phyloP scores from a whole-genome alignment of 2,888 invertebrate genomes.

The Xestobium rufovillosum region DNA sequence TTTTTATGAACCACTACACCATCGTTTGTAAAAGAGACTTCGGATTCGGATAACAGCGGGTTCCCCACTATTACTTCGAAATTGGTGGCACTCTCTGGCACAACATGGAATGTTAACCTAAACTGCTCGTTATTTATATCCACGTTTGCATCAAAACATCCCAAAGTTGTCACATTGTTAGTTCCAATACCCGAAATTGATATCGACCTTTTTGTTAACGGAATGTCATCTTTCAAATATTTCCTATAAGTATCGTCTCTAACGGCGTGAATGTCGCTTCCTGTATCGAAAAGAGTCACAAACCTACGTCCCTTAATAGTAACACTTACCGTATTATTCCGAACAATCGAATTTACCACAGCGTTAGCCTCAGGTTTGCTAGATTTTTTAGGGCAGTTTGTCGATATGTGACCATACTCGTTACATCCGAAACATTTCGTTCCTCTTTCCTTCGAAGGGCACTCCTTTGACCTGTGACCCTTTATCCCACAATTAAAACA shows the following conservation, averaged over 20 bases:
- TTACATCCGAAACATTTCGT: slow-evolving; percentile 9
- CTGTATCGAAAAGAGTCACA: slow-evolving; percentile 20
- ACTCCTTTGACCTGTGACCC: slow-evolving; percentile 9
- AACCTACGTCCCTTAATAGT: slow-evolving; percentile 10
- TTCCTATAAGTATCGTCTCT: slow-evolving; percentile 18
- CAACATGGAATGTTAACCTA: slow-evolving; percentile 17
- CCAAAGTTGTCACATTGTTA: slow-evolving; percentile 17
- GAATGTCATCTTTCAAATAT: slow-evolving; percentile 11
- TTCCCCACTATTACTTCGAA: slow-evolving; percentile 18
- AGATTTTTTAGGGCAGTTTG: slow-evolving; percentile 5
- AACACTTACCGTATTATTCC: slow-evolving; percentile 14
- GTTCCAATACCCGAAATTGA: slow-evolving; percentile 15
- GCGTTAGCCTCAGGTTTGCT: not conserved
- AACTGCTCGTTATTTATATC: slow-evolving; percentile 16
- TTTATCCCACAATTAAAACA: slow-evolving; percentile 13
- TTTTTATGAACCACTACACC: slow-evolving; percentile 15
- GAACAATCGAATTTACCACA: not conserved
- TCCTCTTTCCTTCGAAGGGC: slow-evolving; percentile 4
- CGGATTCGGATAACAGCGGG: slow-evolving; percentile 16
- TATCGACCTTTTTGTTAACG: slow-evolving; percentile 8
- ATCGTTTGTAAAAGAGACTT: slow-evolving; percentile 15
- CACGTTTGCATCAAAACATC: slow-evolving; percentile 16
- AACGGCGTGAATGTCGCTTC: slow-evolving; percentile 18
- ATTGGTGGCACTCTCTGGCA: slow-evolving; percentile 13
- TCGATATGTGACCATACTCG: slow-evolving; percentile 7